A percentile compares a stretch with the other conserved stretches of the same genome.
These are phyloP conservation scores for Palythoa grandis DNA, from an alignment of 92 coral and sea anemone species.

Conservation along the genomic window DNA sequence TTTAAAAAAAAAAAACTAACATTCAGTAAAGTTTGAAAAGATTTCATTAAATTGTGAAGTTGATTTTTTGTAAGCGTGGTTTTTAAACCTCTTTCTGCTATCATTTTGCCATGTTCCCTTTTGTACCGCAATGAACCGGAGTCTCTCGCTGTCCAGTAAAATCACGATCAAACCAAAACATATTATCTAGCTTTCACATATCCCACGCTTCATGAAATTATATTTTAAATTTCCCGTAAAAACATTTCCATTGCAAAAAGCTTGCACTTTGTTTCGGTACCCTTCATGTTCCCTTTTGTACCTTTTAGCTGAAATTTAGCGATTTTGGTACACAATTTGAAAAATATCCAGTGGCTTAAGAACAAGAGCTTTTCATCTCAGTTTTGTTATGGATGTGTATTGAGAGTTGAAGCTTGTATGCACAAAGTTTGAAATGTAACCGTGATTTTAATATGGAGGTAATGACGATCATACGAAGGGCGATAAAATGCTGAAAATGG, in stretches of 20 bases:
- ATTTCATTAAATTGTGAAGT: conserved; percentile 3
- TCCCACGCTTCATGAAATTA: conserved; percentile 3
- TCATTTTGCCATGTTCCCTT: conserved; percentile 4
- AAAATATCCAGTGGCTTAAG: conserved; percentile 7
- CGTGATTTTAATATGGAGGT: background rate
- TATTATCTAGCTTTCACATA: background rate
- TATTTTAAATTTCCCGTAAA: conserved; percentile 1
- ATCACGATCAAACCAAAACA: background rate
- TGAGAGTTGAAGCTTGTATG: background rate
- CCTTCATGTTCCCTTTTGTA: conserved; percentile 11
- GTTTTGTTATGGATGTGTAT: background rate
- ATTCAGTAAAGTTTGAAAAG: background rate
- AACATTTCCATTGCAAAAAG: background rate
- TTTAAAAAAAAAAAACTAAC: background rate
- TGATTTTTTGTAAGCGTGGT: conserved; percentile 10
- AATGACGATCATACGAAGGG: conserved; percentile 1
- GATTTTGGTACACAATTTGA: conserved; percentile 4
- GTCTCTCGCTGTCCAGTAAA: background rate
- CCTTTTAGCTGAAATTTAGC: conserved; percentile 3
- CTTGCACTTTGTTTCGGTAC: conserved; percentile 4
- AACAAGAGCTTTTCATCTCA: conserved; percentile 6
- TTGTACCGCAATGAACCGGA: conserved; percentile 4
- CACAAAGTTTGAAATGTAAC: conserved; percentile 1
- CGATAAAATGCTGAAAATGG: background rate
- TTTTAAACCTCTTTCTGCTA: background rate